Conservation (phyloP, 2,797 vertebrate genomes). For the Ibycter americanus region DNA sequence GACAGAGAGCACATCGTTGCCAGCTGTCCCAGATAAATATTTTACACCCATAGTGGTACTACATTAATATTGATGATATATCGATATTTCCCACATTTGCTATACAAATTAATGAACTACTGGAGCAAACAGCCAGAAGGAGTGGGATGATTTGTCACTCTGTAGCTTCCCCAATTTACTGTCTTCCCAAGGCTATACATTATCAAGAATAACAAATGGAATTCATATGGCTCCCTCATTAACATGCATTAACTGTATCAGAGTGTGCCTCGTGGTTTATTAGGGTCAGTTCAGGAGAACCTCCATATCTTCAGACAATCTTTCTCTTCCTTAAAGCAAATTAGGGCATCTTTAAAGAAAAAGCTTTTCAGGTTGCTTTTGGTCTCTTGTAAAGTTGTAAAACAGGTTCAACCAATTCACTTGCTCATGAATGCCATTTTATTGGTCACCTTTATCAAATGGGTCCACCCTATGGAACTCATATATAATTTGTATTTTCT, state of each 20-base stretch:
- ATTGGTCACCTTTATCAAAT: background rate
- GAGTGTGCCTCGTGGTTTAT: background rate
- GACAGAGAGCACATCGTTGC: background rate
- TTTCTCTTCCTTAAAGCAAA: background rate
- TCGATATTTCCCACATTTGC: slow-evolving; percentile 56
- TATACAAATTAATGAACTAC: slow-evolving; percentile 53
- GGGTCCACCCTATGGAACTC: background rate
- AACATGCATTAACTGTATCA: slow-evolving; percentile 19
- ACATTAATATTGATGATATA: slow-evolving; percentile 54
- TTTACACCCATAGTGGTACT: background rate
- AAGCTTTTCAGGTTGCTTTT: background rate
- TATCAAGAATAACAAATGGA: slow-evolving; percentile 58
- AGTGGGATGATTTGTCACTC: slow-evolving; percentile 53
- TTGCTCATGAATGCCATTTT: background rate
- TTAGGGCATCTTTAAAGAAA: background rate
- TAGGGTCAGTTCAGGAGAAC: slow-evolving; percentile 26
- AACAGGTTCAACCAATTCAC: background rate
- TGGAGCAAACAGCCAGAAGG: slow-evolving; percentile 37
- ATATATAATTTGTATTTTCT: background rate
- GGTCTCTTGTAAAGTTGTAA: background rate
- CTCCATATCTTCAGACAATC: background rate
- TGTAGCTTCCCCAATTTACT: background rate
- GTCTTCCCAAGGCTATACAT: slow-evolving; percentile 33
- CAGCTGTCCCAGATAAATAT: slow-evolving; percentile 11
- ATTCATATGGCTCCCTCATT: slow-evolving; percentile 21